Evolutionary conservation across 2,113 vertebrate genomes (phyloP).

Genomic region (Oophaga pumilio): DNA sequence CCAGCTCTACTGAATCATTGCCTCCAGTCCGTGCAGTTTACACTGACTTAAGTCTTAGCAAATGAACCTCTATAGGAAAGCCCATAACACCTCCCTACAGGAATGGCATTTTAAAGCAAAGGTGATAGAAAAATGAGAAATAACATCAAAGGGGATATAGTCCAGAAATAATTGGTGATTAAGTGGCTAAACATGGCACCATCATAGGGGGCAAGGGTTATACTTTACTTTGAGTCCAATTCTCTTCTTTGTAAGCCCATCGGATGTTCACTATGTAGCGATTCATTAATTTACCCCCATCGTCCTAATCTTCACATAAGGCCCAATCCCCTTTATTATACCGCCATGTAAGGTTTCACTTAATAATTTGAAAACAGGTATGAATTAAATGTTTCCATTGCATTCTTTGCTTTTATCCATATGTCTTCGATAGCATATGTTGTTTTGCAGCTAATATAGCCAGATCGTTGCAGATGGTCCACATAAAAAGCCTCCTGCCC

Average conservation of each 20-base stretch:
- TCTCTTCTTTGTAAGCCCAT: not conserved
- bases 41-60: too few relatives aligned
- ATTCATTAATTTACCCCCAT: too few relatives aligned
- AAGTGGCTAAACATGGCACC: not conserved
- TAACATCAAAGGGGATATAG: too few relatives aligned
- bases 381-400: not conserved
- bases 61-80: too few relatives aligned
- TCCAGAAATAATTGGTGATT: too few relatives aligned
- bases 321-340: not conserved
- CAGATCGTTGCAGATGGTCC: slow-evolving; percentile 25
- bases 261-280: not conserved
- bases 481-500: slow-evolving; percentile 26
- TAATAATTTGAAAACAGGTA: slow-evolving; percentile 6
- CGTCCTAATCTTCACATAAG: not conserved
- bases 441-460: slow-evolving; percentile 29
- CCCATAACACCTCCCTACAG: too few relatives aligned
- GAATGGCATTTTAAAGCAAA: too few relatives aligned
- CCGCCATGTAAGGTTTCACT: not conserved
- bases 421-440: slow-evolving; percentile 21
- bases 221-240: not conserved
- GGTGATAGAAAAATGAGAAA: too few relatives aligned
- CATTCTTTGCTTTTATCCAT: slow-evolving; percentile 7
- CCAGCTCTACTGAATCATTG: too few relatives aligned
- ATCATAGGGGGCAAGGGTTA: not conserved
- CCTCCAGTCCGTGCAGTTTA: too few relatives aligned